Evolutionary conservation across 1,140 invertebrate species (phyloP).

Genomic region (Pseudomyrmex dendroicus): DNA sequence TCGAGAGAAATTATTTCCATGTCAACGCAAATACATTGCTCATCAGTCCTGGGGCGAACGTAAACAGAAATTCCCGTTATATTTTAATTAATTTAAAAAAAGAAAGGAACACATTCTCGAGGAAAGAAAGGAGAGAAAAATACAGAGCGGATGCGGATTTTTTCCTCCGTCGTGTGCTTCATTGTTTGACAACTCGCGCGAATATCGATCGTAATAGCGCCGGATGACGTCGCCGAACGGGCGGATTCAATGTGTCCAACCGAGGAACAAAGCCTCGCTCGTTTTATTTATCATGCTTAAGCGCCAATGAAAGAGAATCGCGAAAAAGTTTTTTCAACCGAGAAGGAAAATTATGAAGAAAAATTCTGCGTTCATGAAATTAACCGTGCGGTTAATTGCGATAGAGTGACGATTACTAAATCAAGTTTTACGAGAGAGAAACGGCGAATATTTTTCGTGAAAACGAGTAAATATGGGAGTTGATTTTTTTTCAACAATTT

Average conservation of each 20-base stretch:
- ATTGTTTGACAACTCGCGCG: slow-evolving; percentile 45
- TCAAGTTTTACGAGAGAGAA: not conserved
- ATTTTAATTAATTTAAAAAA: slow-evolving; percentile 16
- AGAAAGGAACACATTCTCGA: not conserved
- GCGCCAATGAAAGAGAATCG: slow-evolving; percentile 18
- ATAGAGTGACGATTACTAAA: not conserved
- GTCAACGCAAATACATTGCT: not conserved
- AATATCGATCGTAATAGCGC: slow-evolving; percentile 55
- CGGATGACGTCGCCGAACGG: slow-evolving; percentile 47
- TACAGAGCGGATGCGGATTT: slow-evolving; percentile 22
- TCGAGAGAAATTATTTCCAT: slow-evolving; percentile 28
- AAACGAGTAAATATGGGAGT: not conserved
- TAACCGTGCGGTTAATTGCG: slow-evolving; percentile 6
- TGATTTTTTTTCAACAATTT: not conserved
- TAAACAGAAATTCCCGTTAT: slow-evolving; percentile 38
- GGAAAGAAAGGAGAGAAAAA: too few species aligned
- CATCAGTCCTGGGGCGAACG: not conserved
- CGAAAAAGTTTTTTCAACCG: slow-evolving; percentile 18
- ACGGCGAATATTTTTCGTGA: not conserved
- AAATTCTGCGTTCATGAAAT: not conserved
- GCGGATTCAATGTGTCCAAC: slow-evolving; percentile 45
- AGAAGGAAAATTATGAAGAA: not conserved
- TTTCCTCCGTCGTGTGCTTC: slow-evolving; percentile 12
- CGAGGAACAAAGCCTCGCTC: slow-evolving; percentile 40
- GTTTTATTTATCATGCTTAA: slow-evolving; percentile 37